Evolutionary conservation across 2,888 invertebrate species (phyloP), one percentile per base, ranked within the genome.

Genomic region (Caradrina clavipalpis): DNA sequence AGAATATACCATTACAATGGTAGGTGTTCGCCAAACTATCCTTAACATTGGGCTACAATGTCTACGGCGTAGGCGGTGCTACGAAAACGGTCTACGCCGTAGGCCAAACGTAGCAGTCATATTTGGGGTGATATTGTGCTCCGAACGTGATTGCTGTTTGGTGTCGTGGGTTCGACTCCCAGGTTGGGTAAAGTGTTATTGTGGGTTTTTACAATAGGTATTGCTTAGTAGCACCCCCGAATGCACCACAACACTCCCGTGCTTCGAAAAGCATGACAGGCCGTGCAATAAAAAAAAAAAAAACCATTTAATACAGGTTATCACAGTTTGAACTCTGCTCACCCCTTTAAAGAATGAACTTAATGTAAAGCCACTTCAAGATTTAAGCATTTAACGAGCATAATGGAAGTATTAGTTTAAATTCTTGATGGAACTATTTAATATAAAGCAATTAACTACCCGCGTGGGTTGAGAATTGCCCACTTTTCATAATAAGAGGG

Each of bases 31-130:
- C 17, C 31, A 53, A 39, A 22, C 47, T 2, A 15, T 13, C 5
- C 22, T 7, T 15, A 35, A 35, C 13, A 22, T 26, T 54, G 26
- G 4, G 13, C 4, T 15, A 50, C 2, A 15, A 26, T 21, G 10
- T 10, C 54, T 62, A 50, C 49, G 74, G 17, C 49, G 70, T 70
- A 65, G 65, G 39, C 50, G 2, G n/a, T 21, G 50, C 65, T 65
- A 66, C 67, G 54, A n/a, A 39, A 26, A 39, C 2, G 4, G 2
- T 4, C 68, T 68, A 51, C 56, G 69, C n/a, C 65, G 67, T 67
- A 71, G 71, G 6, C n/a, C 2, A 26, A 26, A 26, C 26, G n/a
- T n/a, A 26, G 26, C 26, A 26, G 26, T 26, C 26, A 3, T 4
- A 26, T 4, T 26, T 26, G 26, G 26, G 26, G 26, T 26, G 26